A percentile compares a stretch with the other conserved stretches of the same genome.
Conservation (phyloP, 2,113 vertebrate genomes). For the Pseudopipra pipra region DNA sequence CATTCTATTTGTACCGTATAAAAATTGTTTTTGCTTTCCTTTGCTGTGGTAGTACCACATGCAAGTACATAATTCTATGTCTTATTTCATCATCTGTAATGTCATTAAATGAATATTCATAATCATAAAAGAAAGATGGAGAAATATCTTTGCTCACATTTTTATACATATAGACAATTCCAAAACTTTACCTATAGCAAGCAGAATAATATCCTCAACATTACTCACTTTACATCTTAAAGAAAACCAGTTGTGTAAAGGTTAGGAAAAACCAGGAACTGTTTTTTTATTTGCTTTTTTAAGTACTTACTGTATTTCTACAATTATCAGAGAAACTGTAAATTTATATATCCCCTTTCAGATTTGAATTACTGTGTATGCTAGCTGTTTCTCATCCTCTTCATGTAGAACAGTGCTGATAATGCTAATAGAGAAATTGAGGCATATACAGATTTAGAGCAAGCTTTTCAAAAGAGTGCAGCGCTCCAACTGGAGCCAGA, state of each 20-base stretch:
- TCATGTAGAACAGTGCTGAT: conserved; percentile 40
- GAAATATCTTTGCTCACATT: neutral
- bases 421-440: conserved; percentile 54
- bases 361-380: conserved; percentile 1
- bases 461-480: conserved; percentile 31
- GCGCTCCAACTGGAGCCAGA: conserved; percentile 32
- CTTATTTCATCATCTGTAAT: neutral
- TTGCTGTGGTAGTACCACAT: neutral
- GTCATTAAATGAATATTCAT: neutral
- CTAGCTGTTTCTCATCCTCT: conserved; percentile 3
- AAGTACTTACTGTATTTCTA: neutral
- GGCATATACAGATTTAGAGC: conserved; percentile 37
- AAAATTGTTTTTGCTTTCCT: neutral
- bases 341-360: neutral
- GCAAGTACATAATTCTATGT: neutral
- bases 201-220: neutral
- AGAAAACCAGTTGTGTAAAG: neutral
- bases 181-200: neutral
- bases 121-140: neutral
- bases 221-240: neutral
- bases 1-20: neutral
- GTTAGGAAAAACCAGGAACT: neutral
- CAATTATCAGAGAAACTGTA: neutral
- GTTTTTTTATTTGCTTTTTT: neutral
- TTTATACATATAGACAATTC: neutral